Evolutionary conservation across 2,888 invertebrate genomes (phyloP), one percentile per base, ranked within the genome.

Genomic region (Drosophila trichaetosa): DNA sequence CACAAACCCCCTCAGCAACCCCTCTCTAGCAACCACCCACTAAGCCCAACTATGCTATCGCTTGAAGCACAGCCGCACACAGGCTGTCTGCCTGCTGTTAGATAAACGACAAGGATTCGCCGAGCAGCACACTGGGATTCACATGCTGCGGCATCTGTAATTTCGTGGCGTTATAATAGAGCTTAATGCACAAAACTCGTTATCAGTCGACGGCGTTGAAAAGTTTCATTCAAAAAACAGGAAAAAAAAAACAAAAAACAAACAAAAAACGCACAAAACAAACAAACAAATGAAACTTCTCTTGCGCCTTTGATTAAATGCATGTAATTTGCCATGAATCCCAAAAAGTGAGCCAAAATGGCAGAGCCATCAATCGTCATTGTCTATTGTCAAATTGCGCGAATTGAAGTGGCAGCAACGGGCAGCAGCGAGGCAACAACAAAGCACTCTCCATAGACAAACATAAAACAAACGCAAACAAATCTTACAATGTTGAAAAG

Each of bases 171-270:
- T 84, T 83, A 83, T 89, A 84, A 88, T 87, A 73, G 84, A 76
- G 87, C 87, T 87, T 87, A 88, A 87, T 87, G 89, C 81, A 78
- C 67, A 82, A 84, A 88, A 89, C 84, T 88, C 87, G 87, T 89
- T 87, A 88, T 87, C 89, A 87, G 79, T 81, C 58, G 76, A 65
- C 65, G 74, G 80, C 84, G 84, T 71, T 80, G 79, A 87, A 89
- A 87, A 78, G 73, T 88, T 87, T 78, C 42, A 13, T 34, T 40
- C 48, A 13, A 21, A 51, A 33, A 27, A 18, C 31, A 24, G 3
- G 8, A 10, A n/a, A 38, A 34, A 21, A 21, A 21, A 21, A 49
- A n/a, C n/a, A 21, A 21, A 21, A 21, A 49, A 21, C 1, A 36
- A 21, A 53, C 57, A 76, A 18, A 13, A 52, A 67, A 76, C 27